Evolutionary conservation across 2,888 invertebrate species (phyloP).

Genomic region (Drosophila yooni): DNA sequence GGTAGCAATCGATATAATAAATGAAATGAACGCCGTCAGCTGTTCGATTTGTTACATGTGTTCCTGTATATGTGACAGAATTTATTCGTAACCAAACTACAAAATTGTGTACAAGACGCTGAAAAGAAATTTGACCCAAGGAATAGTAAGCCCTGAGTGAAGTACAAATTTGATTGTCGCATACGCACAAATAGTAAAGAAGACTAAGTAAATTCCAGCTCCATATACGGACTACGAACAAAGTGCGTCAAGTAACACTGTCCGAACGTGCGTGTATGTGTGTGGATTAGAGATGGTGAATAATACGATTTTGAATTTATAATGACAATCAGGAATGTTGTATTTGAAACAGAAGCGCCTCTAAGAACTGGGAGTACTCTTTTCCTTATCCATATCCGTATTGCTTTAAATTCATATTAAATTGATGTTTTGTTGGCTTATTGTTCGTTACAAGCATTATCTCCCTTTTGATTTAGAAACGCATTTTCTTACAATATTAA

Average conservation of each 20-base stretch:
- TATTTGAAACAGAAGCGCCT: not conserved
- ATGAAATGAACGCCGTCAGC: slow-evolving; percentile 42
- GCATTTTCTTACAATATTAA: not conserved
- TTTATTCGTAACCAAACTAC: slow-evolving; percentile 57
- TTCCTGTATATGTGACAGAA: slow-evolving; percentile 52
- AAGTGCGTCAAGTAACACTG: slow-evolving; percentile 41
- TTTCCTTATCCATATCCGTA: not conserved
- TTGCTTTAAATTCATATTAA: not conserved
- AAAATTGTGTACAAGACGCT: slow-evolving; percentile 8
- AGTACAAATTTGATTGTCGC: slow-evolving; percentile 10
- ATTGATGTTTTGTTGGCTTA: not conserved
- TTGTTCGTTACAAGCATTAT: not conserved
- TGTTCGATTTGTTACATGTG: slow-evolving; percentile 53
- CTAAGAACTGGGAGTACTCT: not conserved
- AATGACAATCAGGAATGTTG: slow-evolving; percentile 9
- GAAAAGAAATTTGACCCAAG: not conserved
- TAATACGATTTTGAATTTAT: slow-evolving; percentile 1
- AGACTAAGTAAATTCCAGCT: slow-evolving; percentile 11
- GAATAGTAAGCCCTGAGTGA: not conserved
- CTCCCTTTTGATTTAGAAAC: not conserved
- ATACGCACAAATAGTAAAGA: not conserved
- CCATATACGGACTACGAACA: slow-evolving; percentile 44
- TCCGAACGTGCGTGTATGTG: slow-evolving; percentile 18
- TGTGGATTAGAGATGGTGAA: slow-evolving; percentile 35
- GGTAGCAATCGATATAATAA: slow-evolving; percentile 30